Evolutionary conservation across 2,113 vertebrate genomes (phyloP).

Genomic region (Tetrao urogallus): DNA sequence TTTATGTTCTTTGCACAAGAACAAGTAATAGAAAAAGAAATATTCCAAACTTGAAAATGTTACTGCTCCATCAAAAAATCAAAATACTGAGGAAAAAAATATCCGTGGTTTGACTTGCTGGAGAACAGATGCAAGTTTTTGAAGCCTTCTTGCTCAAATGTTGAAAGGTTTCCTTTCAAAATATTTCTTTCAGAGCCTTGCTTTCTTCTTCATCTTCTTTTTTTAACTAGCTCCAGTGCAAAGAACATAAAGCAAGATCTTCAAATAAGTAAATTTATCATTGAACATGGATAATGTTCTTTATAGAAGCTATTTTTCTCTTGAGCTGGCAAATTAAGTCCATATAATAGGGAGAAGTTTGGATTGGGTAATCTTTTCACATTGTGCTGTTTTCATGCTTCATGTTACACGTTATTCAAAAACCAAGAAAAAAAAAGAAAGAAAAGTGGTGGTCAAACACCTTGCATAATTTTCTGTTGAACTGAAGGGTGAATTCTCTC

Average conservation of each 20-base stretch:
- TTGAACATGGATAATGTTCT: background rate
- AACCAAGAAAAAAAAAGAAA: background rate
- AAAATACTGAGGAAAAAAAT: background rate
- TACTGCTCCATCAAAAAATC: accelerated
- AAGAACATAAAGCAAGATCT: slow-evolving; percentile 22
- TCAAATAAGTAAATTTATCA: background rate
- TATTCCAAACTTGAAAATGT: background rate
- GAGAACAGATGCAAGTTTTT: slow-evolving; percentile 34
- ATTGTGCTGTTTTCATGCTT: background rate
- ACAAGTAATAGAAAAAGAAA: background rate
- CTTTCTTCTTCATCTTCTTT: slow-evolving; percentile 20
- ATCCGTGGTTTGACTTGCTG: background rate
- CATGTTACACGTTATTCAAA: background rate
- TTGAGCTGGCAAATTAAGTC: background rate
- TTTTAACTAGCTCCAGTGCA: background rate
- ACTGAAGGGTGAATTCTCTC: background rate
- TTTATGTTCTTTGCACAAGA: too few relatives aligned
- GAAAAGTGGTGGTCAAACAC: background rate
- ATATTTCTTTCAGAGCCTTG: slow-evolving; percentile 24
- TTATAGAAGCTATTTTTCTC: slow-evolving; percentile 3
- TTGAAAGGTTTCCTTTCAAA: background rate
- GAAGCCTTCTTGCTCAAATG: background rate
- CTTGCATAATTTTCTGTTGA: background rate
- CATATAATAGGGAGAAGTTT: background rate
- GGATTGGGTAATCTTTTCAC: background rate